These are phyloP conservation scores for Lates japonicus DNA, from an alignment of 2,797 vertebrate species.

Conservation along the genomic window DNA sequence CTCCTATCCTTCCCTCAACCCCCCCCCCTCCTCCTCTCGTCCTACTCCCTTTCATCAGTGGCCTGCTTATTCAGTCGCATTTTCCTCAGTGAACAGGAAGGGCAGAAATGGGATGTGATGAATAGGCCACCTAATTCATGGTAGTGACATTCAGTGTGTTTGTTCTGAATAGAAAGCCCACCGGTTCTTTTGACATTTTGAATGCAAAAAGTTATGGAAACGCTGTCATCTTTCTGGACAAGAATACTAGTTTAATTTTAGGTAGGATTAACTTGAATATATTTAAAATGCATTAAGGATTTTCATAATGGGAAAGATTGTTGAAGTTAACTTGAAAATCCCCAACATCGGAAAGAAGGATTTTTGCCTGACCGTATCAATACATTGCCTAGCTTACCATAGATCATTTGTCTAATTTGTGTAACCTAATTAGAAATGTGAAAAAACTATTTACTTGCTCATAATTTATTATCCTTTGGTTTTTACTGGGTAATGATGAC, in stretches of 20 bases:
- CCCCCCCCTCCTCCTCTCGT: slow-evolving; percentile 36
- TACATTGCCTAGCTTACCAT: neutral
- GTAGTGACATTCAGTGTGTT: slow-evolving; percentile 56
- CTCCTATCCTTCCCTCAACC: slow-evolving; percentile 58
- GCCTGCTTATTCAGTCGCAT: slow-evolving; percentile 74
- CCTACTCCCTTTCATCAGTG: slow-evolving; percentile 69
- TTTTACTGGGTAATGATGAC: neutral
- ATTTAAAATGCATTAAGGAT: neutral
- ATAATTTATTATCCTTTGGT: neutral
- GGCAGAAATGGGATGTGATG: slow-evolving; percentile 65
- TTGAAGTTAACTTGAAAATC: neutral
- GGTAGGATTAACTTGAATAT: neutral
- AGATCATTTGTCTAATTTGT: no score
- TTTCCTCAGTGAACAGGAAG: slow-evolving; percentile 65
- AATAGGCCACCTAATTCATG: slow-evolving; percentile 69
- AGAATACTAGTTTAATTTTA: neutral
- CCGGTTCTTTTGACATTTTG: slow-evolving; percentile 2
- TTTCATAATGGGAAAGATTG: neutral
- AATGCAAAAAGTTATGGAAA: neutral
- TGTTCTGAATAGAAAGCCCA: slow-evolving; percentile 39
- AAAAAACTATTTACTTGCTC: neutral
- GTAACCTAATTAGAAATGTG: neutral
- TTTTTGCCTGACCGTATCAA: neutral
- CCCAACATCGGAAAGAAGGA: no score
- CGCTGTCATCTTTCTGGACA: neutral